Percentiles rank a stretch among this genome's conserved stretches.
Conservation (phyloP, 2,888 invertebrate species). For the Bembecia ichneumoniformis region DNA sequence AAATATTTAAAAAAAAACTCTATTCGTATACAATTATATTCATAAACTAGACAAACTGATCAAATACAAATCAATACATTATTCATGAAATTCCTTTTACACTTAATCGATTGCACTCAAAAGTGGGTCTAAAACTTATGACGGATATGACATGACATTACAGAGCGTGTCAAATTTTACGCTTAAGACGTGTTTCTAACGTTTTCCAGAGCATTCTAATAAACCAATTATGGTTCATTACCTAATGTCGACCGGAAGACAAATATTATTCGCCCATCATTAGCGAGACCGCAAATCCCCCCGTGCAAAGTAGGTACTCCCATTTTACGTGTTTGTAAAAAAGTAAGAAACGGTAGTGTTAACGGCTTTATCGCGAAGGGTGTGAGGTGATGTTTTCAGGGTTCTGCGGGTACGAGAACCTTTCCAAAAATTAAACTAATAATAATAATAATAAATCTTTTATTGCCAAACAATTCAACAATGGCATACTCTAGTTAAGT, state of each 20-base stretch:
- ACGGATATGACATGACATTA: slow-evolving; percentile 18
- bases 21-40: too few relatives aligned
- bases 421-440: too few relatives aligned
- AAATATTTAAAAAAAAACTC: too few relatives aligned
- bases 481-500: too few relatives aligned
- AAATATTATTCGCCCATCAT: slow-evolving; percentile 64
- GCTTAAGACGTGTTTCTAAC: too few relatives aligned
- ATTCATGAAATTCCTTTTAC: too few relatives aligned
- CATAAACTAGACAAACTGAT: too few relatives aligned
- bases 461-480: too few relatives aligned
- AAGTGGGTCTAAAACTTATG: too few relatives aligned
- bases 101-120: too few relatives aligned
- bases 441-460: too few relatives aligned
- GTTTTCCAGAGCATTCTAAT: slow-evolving; percentile 30
- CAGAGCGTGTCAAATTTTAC: slow-evolving; percentile 8
- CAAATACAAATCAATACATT: too few relatives aligned
- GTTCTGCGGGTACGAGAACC: background rate
- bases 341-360: slow-evolving; percentile 27
- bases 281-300: slow-evolving; percentile 55
- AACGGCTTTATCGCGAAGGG: slow-evolving; percentile 44
- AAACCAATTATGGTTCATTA: slow-evolving; percentile 67
- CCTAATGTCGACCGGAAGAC: slow-evolving; percentile 62
- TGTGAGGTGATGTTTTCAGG: slow-evolving; percentile 22
- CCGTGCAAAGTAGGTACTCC: slow-evolving; percentile 49
- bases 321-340: slow-evolving; percentile 48